Evolutionary conservation across 2,797 vertebrate species (phyloP), one percentile per base, ranked within the genome.

Genomic region (Percopsis omiscomaycus): DNA sequence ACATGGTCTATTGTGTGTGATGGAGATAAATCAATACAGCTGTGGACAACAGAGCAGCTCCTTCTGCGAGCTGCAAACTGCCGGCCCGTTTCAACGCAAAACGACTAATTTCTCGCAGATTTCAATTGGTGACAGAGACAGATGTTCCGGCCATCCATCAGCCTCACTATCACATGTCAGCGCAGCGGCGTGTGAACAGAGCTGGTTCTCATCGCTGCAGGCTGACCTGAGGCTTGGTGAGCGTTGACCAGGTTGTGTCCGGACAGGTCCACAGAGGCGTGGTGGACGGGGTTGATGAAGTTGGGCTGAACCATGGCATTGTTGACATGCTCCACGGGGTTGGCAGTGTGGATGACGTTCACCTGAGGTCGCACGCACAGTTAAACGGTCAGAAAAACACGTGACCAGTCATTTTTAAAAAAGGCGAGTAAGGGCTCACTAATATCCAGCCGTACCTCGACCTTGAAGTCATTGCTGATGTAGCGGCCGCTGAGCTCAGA

Each of bases 401-500:
- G 32, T 37, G 32, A 37, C 32, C 32, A 37, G 9, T 37, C 9
- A 37, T 37, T 5, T 16, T 16, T 14, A 27, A 3, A 16, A 5
- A 9, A 3, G 27, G 28, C 0, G 11, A 5, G 27, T 12, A 13
- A 14, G 54, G 10, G 29, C 5, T 51, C 8, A 1, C 12, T 14
- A 32, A 29, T 14, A 55, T 55, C 69, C 57, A 3, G 49, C 61
- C 82, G 2, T 90, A 99, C 98, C 96, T 99, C 97, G 51, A 98
- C 96, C 74, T 95, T 92, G 77, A 99, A 98, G 58, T 97, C 95
- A 0, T 98, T 99, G 93, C 98, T 99, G 90, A 96, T 92, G 16
- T 99, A 99, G 77, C 98, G 97, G 0, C 98, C 95, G 3, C 98
- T 99, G 53, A 99, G 95, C 68, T 99, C 98, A 0, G 98, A 99